Evolutionary conservation across 2,797 vertebrate species (phyloP), one percentile per base, ranked within the genome.

Genomic region (Gorsachius magnificus): DNA sequence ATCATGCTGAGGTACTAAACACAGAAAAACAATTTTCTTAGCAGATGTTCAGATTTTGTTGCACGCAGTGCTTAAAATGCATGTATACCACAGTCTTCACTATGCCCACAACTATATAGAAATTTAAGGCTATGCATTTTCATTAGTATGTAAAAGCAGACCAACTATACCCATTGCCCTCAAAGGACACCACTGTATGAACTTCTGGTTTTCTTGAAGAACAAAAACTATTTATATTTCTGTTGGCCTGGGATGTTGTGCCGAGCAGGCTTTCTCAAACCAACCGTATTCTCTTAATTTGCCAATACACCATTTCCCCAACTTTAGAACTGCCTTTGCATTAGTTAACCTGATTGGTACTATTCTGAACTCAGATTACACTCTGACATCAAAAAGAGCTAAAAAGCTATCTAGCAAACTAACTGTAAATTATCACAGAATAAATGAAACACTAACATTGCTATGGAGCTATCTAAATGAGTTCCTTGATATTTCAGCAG

Each of bases 1-100:
- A 99, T 97, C 98, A 99, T 98, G 92, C 98, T 99, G 89, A 99
- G 97, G 86, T 99, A 99, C 99, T 99, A 96, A 58, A 91, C 35
- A 91, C 25, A 95, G 21, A 35, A 78, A 72, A 95, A 54, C 12
- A 76, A 22, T 7, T 11, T 58, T 58, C 74, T 95, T 57, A 88
- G 75, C 41, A 83, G 15, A 71, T 25, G 8, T 31, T 63, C n/a
- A 45, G 21, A 15, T 33, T 76, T 65, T 77, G 11, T 33, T 78
- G 58, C 61, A 71, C 5, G 3, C 33, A 75, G 5, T 48, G 7
- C 24, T 78, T 18, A 1, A 87, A 74, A 20, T 41, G 53, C 25
- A 78, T 2, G 1, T 17, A 58, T 3, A 57, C 25, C 3, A 10
- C 5, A 2, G 14, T 25, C 46, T 77, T 60, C 16, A 82, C n/a